Conservation (phyloP, 2,797 vertebrate species). For the Neosilurus hyrtlii region DNA sequence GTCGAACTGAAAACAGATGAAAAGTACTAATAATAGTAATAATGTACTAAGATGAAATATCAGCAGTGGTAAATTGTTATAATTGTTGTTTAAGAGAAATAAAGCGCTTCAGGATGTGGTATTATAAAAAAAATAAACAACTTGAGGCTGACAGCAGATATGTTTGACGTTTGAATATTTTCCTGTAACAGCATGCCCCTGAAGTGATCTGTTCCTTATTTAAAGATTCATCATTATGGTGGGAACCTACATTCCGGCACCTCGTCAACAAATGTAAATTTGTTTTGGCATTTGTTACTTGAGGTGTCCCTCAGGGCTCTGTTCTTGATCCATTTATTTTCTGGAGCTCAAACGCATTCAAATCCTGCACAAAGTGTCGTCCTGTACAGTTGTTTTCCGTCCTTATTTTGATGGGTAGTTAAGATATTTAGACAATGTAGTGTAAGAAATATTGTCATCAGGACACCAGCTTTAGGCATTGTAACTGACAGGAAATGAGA, state of each 20-base stretch:
- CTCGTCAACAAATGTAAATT: neutral
- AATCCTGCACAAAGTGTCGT: neutral
- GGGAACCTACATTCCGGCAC: neutral
- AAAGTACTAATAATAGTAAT: too few relatives aligned
- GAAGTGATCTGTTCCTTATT: neutral
- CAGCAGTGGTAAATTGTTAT: neutral
- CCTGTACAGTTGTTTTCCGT: neutral
- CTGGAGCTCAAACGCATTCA: neutral
- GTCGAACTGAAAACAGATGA: too few relatives aligned
- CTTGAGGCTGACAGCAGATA: neutral
- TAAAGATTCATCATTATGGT: neutral
- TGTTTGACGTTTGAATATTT: neutral
- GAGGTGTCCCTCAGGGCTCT: constrained; percentile 3
- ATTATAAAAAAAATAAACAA: neutral
- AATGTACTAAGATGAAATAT: too few relatives aligned
- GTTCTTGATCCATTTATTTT: neutral
- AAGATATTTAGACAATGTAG: neutral
- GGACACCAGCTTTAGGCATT: neutral
- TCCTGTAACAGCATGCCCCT: neutral
- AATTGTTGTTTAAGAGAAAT: neutral
- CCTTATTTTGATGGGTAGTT: neutral
- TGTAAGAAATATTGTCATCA: neutral
- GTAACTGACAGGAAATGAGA: constrained; percentile 15
- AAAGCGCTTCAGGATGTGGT: neutral
- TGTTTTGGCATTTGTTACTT: neutral